Evolutionary conservation across 1,140 invertebrate species (phyloP), one percentile per base, ranked within the genome.

Genomic region (Argopecten irradians): DNA sequence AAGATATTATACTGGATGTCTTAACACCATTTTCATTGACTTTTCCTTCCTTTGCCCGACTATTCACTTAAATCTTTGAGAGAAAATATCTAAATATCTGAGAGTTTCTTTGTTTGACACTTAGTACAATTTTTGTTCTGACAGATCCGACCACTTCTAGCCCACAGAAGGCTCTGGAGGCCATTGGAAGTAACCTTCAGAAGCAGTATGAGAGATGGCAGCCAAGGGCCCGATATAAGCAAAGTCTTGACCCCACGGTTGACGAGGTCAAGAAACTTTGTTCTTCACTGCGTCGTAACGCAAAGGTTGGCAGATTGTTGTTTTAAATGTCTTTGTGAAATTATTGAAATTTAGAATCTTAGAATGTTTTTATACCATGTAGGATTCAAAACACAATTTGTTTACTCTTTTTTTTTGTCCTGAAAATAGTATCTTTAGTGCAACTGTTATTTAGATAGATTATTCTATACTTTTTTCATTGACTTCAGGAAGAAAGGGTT

Each of bases 181-280:
- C 97, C 55, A 99, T 99, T 91, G 99, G 98, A 16, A 96, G 96
- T 22, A 98, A 97, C 94, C 96, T 99, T 85, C 99, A 99, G 95
- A 98, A 98, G 91, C 99, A 99, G 94, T 99, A 99, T 95, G 96
- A 96, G 90, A 96, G 98, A 87, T 99, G 99, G 98, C 99, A 99
- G 94, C 98, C 99, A 11, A 96, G 98, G 86, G 99, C 99, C 1
- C 96, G 96, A 84, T 96, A 95, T 91, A 99, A 99, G 96, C 98
- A 98, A 95, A 98, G 97, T 86, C 96, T 99, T 71, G 99, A 99
- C 96, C 99, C 99, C 11, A 99, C 99, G 13, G 97, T 98, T 7
- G 99, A 99, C 84, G 99, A 99, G 96, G 98, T 99, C 0, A 99
- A 99, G 95, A 99, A 99, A 95, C 96, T 99, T 19, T 99, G 99